Conservation (phyloP, 2,888 invertebrate genomes). For the Conus canariensis region DNA sequence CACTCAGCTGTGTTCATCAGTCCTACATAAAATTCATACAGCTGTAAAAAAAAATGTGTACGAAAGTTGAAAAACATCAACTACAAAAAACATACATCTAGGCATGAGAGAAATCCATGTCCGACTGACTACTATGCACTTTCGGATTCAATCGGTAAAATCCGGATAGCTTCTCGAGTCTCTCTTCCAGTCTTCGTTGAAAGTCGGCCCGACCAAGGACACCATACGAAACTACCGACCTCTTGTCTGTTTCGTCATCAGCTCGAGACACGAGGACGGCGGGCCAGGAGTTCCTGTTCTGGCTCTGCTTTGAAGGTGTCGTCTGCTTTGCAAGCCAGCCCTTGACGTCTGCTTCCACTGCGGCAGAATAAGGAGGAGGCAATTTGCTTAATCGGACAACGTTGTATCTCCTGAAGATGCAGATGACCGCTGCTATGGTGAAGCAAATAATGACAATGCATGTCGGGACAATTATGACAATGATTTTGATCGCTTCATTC, state of each 20-base stretch:
- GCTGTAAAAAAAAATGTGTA: no score
- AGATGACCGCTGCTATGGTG: conserved; percentile 9
- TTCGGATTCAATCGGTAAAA: background rate
- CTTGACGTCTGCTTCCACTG: background rate
- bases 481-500: background rate
- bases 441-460: conserved; percentile 25
- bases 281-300: background rate
- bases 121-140: background rate
- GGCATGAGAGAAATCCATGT: background rate
- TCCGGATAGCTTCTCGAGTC: background rate
- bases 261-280: background rate
- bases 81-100: no score
- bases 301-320: background rate
- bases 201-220: background rate
- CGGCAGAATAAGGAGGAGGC: background rate
- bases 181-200: conserved; percentile 3
- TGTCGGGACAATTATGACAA: conserved; percentile 29
- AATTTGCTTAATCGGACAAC: no score
- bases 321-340: background rate
- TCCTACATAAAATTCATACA: no score
- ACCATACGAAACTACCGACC: background rate
- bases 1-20: no score
- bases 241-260: background rate
- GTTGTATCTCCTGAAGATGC: background rate
- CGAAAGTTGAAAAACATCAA: no score